Evolutionary conservation across 2,888 invertebrate species (phyloP).

Genomic region (Venustoraphidia nigricollis): DNA sequence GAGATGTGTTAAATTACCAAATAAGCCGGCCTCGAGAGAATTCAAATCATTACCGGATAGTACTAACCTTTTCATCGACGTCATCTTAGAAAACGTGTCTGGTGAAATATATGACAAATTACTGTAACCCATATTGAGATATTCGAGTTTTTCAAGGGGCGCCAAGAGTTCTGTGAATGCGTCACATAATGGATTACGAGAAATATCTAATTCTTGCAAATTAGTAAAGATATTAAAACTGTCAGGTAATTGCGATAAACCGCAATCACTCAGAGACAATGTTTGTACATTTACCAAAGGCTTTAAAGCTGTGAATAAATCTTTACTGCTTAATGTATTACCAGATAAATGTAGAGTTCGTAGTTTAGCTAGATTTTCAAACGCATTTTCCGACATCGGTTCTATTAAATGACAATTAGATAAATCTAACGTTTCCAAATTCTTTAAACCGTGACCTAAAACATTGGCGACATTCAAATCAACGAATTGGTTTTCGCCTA

Average conservation of each 20-base stretch:
- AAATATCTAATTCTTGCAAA: constrained; percentile 51
- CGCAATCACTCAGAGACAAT: constrained; percentile 50
- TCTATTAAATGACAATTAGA: constrained; percentile 52
- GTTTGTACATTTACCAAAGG: constrained; percentile 48
- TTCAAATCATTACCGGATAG: constrained; percentile 52
- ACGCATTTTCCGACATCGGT: constrained; percentile 50
- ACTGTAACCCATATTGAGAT: constrained; percentile 58
- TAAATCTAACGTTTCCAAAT: constrained; percentile 47
- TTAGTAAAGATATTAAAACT: constrained; percentile 49
- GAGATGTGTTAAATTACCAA: constrained; percentile 48
- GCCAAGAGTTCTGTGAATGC: constrained; percentile 48
- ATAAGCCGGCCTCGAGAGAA: constrained; percentile 48
- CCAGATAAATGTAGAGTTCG: constrained; percentile 48
- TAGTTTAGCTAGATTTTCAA: constrained; percentile 48
- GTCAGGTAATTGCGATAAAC: constrained; percentile 44
- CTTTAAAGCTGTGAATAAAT: constrained; percentile 46
- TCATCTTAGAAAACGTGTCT: constrained; percentile 52
- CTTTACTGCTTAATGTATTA: constrained; percentile 51
- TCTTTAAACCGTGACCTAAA: constrained; percentile 45
- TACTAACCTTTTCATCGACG: constrained; percentile 44
- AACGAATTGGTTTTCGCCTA: constrained; percentile 48
- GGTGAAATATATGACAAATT: constrained; percentile 47
- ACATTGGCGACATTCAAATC: constrained; percentile 48
- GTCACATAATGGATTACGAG: constrained; percentile 50
- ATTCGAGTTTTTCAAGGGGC: constrained; percentile 47